A percentile compares a stretch with the other conserved stretches of the same genome.
Evolutionary conservation across 2,888 invertebrate genomes (phyloP).

Genomic region (Sepioteuthis lessoniana): DNA sequence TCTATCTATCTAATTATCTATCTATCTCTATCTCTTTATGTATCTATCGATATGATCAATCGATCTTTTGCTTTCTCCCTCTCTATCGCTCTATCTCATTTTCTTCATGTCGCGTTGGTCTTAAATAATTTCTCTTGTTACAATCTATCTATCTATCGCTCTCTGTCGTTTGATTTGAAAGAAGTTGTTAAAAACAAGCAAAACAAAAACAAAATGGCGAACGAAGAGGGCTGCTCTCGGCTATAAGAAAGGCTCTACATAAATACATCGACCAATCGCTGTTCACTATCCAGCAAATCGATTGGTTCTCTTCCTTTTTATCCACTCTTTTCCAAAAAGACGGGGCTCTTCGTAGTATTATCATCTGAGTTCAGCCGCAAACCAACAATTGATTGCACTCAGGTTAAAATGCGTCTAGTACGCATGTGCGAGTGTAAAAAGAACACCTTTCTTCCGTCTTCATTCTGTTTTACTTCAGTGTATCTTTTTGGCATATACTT

Average conservation of each 20-base stretch:
- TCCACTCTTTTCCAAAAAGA: background rate
- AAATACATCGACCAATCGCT: background rate
- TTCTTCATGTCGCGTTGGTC: too few relatives aligned
- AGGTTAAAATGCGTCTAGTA: background rate
- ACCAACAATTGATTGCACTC: slow-evolving; percentile 23
- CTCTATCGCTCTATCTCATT: background rate
- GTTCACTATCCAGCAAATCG: background rate
- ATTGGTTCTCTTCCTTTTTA: background rate
- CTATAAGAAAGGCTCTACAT: background rate
- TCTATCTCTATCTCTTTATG: background rate
- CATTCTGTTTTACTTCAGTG: background rate
- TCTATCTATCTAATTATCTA: background rate
- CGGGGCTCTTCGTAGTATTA: background rate
- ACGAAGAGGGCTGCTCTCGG: background rate
- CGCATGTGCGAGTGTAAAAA: background rate
- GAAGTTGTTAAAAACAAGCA: background rate
- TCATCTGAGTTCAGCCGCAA: background rate
- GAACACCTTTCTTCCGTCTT: background rate
- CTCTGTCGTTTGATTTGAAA: background rate
- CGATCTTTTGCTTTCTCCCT: background rate
- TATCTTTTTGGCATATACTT: background rate
- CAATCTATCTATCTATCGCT: background rate
- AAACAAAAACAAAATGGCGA: background rate
- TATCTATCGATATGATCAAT: background rate
- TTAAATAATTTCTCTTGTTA: too few relatives aligned